Evolutionary conservation across 2,797 vertebrate species (phyloP), one percentile per base, ranked within the genome.

Genomic region (Coccyzus lansbergi): DNA sequence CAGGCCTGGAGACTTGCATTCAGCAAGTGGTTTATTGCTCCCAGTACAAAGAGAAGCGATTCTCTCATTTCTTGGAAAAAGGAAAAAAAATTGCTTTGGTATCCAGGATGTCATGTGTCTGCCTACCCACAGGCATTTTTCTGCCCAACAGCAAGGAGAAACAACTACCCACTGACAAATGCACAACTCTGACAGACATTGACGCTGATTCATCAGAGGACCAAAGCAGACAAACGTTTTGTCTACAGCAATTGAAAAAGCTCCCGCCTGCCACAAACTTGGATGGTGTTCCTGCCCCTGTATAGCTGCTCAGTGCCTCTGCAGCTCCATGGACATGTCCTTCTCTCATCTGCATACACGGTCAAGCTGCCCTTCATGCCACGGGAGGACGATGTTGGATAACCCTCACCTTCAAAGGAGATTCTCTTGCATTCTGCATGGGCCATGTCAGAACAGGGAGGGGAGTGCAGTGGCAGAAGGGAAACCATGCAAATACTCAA

Each of bases 41-140:
- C 31, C 49, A 58, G 74, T 88, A 90, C 21, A 44, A 94, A 91
- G 83, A 74, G 40, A 90, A 46, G 38, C 28, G 0, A 95, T 93
- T 91, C 85, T 56, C 53, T 93, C 64, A 64, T 86, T 95, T 96
- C 93, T 95, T 94, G 74, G 93, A 96, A 96, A 92, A 82, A 14
- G 63, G 33, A 56, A 91, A 93, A 93, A 94, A 94, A 94, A 58
- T 55, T 1, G 15, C 64, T 93, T 60, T 80, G 18, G n/a, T 74
- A 78, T 94, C 75, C 90, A 88, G 77, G 60, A 92, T 93, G 85
- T 92, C 90, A 86, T 7, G 1, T 93, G 88, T 80, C 52, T 71
- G 74, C 83, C 42, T 88, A 38, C 87, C 93, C 93, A 91, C 91
- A 95, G 75, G 81, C 80, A 95, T 95, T 92, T 58, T 46, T 76